Evolutionary conservation across 2,797 vertebrate genomes (phyloP), one percentile per base, ranked within the genome.

Genomic region (Sciurus vulgaris): DNA sequence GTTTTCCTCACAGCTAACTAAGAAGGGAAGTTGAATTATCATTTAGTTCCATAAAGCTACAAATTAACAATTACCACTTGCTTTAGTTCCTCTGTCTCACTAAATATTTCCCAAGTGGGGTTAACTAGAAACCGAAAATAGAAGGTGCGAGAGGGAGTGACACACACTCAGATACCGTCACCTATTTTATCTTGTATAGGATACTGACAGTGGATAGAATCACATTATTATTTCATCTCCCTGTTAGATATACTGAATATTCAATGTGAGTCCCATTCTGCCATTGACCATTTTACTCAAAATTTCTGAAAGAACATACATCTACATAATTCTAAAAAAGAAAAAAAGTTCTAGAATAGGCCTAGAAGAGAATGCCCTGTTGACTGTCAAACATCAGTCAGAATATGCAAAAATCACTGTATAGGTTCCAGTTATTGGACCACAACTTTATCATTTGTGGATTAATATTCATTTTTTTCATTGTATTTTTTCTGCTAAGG

Each of bases 101-200:
- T 54, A 38, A 85, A 2, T 54, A 54, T 86, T 95, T 94, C n/a
- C 56, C 51, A 83, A 59, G 35, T 17, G 20, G 17, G 12, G 8
- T 44, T 86, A 87, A 17, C 35, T 65, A n/a, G 17, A 61, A 88
- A 35, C 2, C 7, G 63, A 44, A 84, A 73, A 30, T 1, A 15
- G 49, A 12, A 15, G 6, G 3, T 33, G 0, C 33, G 44, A 1
- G 17, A 41, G 4, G 22, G 4, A n/a, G 18, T 54, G n/a, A 5
- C 5, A 88, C 14, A 67, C 14, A 47, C 14, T 33, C 24, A 11
- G 20, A 7, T 81, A 18, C 7, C 49, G 3, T 49, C 17, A 33
- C 3, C 26, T 47, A 13, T 61, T 65, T 82, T 69, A 26, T 54
- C n/a, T 41, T 51, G n/a, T 35, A 54, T 30, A 15, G 22, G 49